Evolutionary conservation across 2,888 invertebrate species (phyloP).

Genomic region (Dryomyza anilis): DNA sequence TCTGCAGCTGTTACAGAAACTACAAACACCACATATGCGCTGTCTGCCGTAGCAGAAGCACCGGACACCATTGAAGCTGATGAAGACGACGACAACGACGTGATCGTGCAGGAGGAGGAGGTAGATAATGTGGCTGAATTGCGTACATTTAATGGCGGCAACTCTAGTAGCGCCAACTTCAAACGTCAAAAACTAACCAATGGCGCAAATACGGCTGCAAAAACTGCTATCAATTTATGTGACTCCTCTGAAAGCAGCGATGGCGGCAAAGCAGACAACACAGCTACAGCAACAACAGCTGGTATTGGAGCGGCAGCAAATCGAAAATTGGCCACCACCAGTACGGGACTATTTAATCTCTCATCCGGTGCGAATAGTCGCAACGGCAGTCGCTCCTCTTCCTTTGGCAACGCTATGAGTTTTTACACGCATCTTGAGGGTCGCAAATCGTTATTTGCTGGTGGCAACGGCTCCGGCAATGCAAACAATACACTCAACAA

Average conservation of each 20-base stretch:
- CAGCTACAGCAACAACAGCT: slow-evolving; percentile 19
- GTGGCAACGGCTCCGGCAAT: slow-evolving; percentile 34
- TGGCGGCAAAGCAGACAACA: slow-evolving; percentile 15
- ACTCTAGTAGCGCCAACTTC: slow-evolving; percentile 18
- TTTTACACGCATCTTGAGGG: slow-evolving; percentile 59
- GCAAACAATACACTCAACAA: slow-evolving; percentile 49
- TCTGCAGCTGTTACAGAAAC: neutral
- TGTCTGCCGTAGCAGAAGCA: no score
- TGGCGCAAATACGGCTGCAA: slow-evolving; percentile 16
- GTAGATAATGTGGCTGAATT: slow-evolving; percentile 7
- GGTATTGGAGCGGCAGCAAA: slow-evolving; percentile 31
- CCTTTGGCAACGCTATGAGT: slow-evolving; percentile 47
- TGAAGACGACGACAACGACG: no score
- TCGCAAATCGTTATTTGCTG: slow-evolving; percentile 57
- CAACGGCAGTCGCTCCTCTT: slow-evolving; percentile 43
- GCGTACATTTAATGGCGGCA: slow-evolving; percentile 28
- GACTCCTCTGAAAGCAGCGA: slow-evolving; percentile 50
- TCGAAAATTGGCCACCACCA: slow-evolving; percentile 22
- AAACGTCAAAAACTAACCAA: slow-evolving; percentile 38
- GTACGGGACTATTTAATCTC: slow-evolving; percentile 40
- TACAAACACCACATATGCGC: no score
- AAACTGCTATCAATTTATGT: slow-evolving; percentile 32
- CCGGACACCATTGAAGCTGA: no score
- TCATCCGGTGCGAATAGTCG: slow-evolving; percentile 36
- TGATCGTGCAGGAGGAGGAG: neutral